phyloP scores from a whole-genome alignment of 2,797 vertebrate species.

The Syngnathus acus region DNA sequence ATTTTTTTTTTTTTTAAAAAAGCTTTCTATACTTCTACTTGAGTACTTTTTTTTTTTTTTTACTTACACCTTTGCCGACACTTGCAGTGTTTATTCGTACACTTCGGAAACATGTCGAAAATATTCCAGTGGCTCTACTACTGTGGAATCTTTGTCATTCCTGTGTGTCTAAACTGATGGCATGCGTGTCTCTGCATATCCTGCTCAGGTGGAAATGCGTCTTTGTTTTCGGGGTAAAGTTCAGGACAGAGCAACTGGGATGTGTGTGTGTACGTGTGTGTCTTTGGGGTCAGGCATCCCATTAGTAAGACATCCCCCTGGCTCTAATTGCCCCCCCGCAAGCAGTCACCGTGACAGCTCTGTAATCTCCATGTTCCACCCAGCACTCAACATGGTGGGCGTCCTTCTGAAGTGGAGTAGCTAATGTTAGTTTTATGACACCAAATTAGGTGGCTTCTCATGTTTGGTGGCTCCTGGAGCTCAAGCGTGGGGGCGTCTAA shows the following conservation, averaged over 20 bases:
- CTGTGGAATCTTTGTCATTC: constrained; percentile 56
- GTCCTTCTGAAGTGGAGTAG: constrained; percentile 16
- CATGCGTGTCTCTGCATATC: constrained; percentile 60
- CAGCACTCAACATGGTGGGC: constrained; percentile 31
- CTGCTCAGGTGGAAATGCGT: constrained; percentile 14
- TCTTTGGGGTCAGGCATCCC: constrained; percentile 43
- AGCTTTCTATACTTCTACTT: not conserved
- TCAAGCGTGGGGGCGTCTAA: not conserved
- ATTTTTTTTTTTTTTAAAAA: not conserved
- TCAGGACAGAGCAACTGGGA: constrained; percentile 19
- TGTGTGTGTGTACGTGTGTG: constrained; percentile 17
- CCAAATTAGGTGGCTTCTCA: not conserved
- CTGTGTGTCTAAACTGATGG: constrained; percentile 52
- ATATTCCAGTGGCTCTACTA: constrained; percentile 39
- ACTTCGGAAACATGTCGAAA: constrained; percentile 25
- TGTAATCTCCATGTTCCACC: constrained; percentile 50
- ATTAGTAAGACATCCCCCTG: constrained; percentile 52
- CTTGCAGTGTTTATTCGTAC: constrained; percentile 35
- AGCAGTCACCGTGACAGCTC: constrained; percentile 54
- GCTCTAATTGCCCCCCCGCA: constrained; percentile 50
- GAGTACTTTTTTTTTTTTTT: not conserved
- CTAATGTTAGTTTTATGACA: constrained; percentile 4
- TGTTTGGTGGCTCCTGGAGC: not conserved
- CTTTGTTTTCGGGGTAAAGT: constrained; percentile 35
- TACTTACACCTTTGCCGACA: constrained; percentile 19